Evolutionary conservation across 2,113 vertebrate genomes (phyloP).

Genomic region (Beaufortia kweichowensis): DNA sequence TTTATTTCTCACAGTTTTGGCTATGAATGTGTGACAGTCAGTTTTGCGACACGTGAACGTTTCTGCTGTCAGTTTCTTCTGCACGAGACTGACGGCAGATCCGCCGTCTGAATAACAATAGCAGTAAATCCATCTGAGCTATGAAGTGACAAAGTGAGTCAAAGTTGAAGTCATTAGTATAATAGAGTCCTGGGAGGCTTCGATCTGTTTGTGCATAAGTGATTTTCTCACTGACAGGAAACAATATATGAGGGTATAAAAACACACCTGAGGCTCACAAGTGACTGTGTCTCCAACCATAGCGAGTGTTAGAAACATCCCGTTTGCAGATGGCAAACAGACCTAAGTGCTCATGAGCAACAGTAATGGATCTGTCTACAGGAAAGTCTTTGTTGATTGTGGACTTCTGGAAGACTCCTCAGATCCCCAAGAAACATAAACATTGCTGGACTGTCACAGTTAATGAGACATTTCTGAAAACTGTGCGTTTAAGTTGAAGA

Average conservation of each 20-base stretch:
- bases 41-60: conserved; percentile 59
- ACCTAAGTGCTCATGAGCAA: not conserved
- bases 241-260: not conserved
- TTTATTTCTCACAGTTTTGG: not conserved
- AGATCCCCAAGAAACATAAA: too few species aligned
- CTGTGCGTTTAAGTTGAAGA: not conserved
- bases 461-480: not conserved
- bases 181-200: conserved; percentile 11
- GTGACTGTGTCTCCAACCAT: not conserved
- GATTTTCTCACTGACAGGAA: conserved; percentile 11
- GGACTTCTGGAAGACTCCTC: too few species aligned
- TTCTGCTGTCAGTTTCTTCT: conserved; percentile 37
- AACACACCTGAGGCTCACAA: not conserved
- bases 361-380: not conserved
- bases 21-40: conserved; percentile 53
- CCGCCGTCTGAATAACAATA: conserved; percentile 48
- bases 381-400: too few species aligned
- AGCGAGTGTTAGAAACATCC: not conserved
- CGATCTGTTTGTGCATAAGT: not conserved
- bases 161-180: conserved; percentile 25
- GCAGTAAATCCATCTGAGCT: conserved; percentile 45
- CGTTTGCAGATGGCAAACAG: not conserved
- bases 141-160: conserved; percentile 32
- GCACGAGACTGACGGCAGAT: conserved; percentile 15
- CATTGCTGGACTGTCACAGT: not conserved